Evolutionary conservation across 2,113 vertebrate genomes (phyloP), one percentile per base, ranked within the genome.

Genomic region (Tychaedon coryphoeus): DNA sequence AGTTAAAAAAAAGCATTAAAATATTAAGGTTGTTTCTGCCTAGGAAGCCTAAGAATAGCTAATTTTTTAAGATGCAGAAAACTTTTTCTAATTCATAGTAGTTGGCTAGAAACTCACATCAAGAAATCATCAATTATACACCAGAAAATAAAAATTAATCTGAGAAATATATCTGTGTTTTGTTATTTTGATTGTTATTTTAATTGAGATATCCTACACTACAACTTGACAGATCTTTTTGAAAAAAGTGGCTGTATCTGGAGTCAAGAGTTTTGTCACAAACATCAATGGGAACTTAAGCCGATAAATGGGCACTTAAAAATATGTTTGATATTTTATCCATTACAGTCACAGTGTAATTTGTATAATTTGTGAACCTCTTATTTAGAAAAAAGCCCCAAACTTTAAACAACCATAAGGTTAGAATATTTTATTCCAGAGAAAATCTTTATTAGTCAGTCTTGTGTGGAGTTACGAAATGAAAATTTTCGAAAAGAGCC

Each of bases 31-130:
- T 4, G 17, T 79, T 83, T 95, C 72, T 92, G 66, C 83, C 66
- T 86, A 70, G 76, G 24, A 86, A 91, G 57, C 69, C 66, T 73
- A 81, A 94, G 89, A 91, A 91, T 42, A 94, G 85, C 65, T 96
- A 47, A 90, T 96, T 98, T 98, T 98, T 94, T 84, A 96, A 88
- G 77, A 96, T 67, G 92, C 73, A 90, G 79, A 95, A 93, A 86
- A 71, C 56, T 56, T 95, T 97, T 97, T 97, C 97, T 95, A 93
- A 91, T 92, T 95, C 54, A 67, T 40, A 66, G 88, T 88, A 93
- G 89, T 72, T 89, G 80, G 51, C 95, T 95, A 93, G 81, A 75
- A 93, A 74, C 54, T 79, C 64, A 62, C 56, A 82, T 92, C 18
- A 29, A 84, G 71, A 54, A 83, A 91, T 75, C 36, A 1, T 33